Evolutionary conservation across 2,797 vertebrate genomes (phyloP), one percentile per base, ranked within the genome.

Genomic region (Chaetophractus vellerosus): DNA sequence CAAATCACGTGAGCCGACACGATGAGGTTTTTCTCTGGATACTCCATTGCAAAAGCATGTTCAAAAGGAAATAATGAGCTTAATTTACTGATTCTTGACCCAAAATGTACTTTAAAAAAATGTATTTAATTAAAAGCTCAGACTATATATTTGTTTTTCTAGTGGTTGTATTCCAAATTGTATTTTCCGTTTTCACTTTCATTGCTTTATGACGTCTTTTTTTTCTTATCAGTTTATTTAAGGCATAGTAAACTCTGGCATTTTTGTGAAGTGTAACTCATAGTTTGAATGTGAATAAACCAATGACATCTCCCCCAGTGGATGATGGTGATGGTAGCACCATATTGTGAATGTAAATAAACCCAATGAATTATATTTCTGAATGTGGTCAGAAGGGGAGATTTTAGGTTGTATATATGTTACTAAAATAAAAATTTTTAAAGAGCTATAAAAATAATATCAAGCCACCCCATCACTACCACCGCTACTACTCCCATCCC

Each of bases 231-330:
- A 74, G 33, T 78, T 86, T 90, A 88, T 52, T 96, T 84, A 83
- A 72, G 24, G 21, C 28, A 50, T 4, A 79, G 57, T 26, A 61
- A 88, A 91, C 8, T 21, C 41, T 57, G 15, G 31, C 61, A 82
- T 78, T 84, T 31, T 52, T 21, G 68, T 64, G 38, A 23, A 14
- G 33, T 6, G 26, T 83, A 74, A 88, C 41, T 79, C 72, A 78
- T 63, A 36, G 45, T 59, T 41, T 89, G 23, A 36, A 23, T 50
- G 61, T 78, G 33, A 95, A 83, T 68, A 93, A 95, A 87, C 24
- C 21, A 75, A 45, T 82, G 63, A 69, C 9, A 36, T 45, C 9
- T 78, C 33, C 52, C 16, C 52, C 18, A 55, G 18, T 19, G 52
- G 52, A 55, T 55, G 52, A 19, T 55, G 52, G 52, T 19, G 52